These are phyloP conservation scores for Rhinolophus ferrumequinum DNA, from an alignment of 2,113 vertebrate species.

Conservation along the genomic window DNA sequence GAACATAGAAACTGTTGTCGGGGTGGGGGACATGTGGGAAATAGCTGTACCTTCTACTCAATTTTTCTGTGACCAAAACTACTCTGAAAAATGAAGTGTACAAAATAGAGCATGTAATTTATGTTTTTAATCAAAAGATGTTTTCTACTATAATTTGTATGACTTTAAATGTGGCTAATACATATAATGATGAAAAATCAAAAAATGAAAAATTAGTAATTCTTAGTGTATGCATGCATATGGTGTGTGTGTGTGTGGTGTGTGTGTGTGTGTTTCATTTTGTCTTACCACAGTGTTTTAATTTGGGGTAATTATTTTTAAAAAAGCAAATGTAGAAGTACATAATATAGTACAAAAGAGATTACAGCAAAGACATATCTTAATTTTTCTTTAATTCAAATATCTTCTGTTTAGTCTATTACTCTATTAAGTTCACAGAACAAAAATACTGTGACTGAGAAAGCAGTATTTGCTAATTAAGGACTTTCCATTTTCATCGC, in stretches of 20 bases:
- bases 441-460: background rate
- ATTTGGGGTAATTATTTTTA: background rate
- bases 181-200: background rate
- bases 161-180: background rate
- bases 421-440: background rate
- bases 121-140: background rate
- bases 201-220: background rate
- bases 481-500: background rate
- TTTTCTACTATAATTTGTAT: background rate
- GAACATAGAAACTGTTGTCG: background rate
- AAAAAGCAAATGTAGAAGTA: background rate
- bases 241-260: background rate
- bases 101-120: background rate
- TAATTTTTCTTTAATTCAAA: background rate
- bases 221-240: background rate
- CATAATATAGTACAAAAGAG: background rate
- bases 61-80: background rate
- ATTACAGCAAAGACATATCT: background rate
- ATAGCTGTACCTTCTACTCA: background rate
- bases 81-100: background rate
- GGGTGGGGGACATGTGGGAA: background rate
- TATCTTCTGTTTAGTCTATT: background rate
- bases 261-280: background rate
- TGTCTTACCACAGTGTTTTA: background rate
- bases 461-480: background rate